Evolutionary conservation across 2,797 vertebrate genomes (phyloP).

Genomic region (Setipinna tenuifilis): DNA sequence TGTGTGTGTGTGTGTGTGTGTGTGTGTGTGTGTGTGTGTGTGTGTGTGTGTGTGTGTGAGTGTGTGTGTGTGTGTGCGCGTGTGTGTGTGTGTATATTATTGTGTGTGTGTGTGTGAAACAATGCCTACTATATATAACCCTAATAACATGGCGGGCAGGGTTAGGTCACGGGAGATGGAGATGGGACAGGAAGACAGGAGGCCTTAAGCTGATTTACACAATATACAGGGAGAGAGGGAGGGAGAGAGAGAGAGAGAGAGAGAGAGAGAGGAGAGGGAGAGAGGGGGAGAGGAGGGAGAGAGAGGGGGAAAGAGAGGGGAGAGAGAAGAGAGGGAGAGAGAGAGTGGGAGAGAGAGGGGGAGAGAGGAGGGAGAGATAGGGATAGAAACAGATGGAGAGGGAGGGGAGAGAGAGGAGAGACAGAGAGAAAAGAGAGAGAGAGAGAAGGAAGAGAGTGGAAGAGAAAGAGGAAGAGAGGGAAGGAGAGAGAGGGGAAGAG

Average conservation of each 20-base stretch:
- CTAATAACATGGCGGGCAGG: constrained; percentile 59
- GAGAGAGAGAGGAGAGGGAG: background rate
- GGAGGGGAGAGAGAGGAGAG: background rate
- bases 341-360: background rate
- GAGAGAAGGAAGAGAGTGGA: background rate
- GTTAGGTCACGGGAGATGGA: constrained; percentile 28
- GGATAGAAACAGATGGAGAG: constrained; percentile 20
- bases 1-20: too few relatives aligned
- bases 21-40: too few relatives aligned
- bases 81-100: too few relatives aligned
- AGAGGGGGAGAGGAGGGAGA: constrained; percentile 22
- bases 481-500: background rate
- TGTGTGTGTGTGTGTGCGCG: background rate
- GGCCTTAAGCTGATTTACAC: constrained; percentile 76
- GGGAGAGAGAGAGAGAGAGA: constrained; percentile 34
- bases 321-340: too few relatives aligned
- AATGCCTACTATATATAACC: constrained; percentile 77
- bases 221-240: constrained; percentile 74
- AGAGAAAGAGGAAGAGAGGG: background rate
- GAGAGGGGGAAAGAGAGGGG: constrained; percentile 50
- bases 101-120: constrained; percentile 62
- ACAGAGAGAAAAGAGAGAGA: background rate
- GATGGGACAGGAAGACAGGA: constrained; percentile 57
- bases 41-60: too few relatives aligned
- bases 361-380: constrained; percentile 49